Evolutionary conservation across 2,888 invertebrate species (phyloP), one percentile per base, ranked within the genome.

Genomic region (Peribatodes rhomboidaria): DNA sequence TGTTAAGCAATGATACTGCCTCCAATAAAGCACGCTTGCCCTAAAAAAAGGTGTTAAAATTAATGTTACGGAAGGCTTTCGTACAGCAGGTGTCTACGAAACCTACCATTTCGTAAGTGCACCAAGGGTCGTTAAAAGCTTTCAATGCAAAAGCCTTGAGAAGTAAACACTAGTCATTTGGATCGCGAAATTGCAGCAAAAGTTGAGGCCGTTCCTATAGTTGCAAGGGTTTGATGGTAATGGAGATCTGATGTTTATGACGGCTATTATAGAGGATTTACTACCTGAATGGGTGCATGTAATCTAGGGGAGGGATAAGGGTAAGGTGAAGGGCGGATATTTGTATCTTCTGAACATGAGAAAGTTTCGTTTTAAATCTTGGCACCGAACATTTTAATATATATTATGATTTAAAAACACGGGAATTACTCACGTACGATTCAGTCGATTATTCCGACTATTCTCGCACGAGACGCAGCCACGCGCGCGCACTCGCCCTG

Each of bases 101-200:
- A 16, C 27, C 16, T 31, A 54, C 42, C 13, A 54, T 54, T 42
- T 27, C 14, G 10, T 27, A 14, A 11, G 8, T 4, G 9, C 18
- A 16, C 11, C 54, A 20, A 22, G 20, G n/a, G 41, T 31, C 37
- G 56, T 37, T 50, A 53, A 52, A 55, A 49, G 22, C 46, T 52
- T 61, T 53, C 52, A 65, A 39, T 74, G 74, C 78, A 27, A 71
- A n/a, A n/a, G n/a, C 89, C 90, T 89, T 90, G 88, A 77, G 44
- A 64, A 14, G 42, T 41, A 46, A 57, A 63, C 13, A 67, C 76
- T 80, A 82, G 68, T 63, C 69, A 74, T 75, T 79, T 78, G 74
- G 80, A 83, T 80, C 79, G 83, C 31, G 27, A 63, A 66, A 55
- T 61, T 68, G 66, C 55, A 68, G 65, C 58, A 18, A 62, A 65